Percentiles rank a stretch among this genome's conserved stretches.
Conservation (phyloP, 2,113 vertebrate species). For the Takifugu bimaculatus region DNA sequence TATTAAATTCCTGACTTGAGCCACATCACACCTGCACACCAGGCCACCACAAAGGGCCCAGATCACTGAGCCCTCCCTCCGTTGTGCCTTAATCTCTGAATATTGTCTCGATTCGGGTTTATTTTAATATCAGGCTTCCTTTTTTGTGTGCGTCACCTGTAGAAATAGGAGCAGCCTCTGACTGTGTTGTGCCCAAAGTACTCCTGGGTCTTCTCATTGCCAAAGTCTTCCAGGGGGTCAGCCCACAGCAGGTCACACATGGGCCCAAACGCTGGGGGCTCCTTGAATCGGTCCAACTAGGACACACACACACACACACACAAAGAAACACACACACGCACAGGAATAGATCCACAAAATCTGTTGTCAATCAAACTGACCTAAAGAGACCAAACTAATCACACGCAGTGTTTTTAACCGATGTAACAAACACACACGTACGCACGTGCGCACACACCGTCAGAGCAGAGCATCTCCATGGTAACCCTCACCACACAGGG, state of each 20-base stretch:
- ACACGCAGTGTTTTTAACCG: too few relatives aligned
- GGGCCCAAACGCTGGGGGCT: constrained; percentile 81
- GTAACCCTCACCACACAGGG: constrained; percentile 65
- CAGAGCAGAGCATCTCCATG: constrained; percentile 62
- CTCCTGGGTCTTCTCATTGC: constrained; percentile 82
- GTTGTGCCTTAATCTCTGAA: constrained; percentile 11
- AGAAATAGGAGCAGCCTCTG: constrained; percentile 83
- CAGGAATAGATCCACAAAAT: constrained; percentile 15
- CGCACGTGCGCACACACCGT: constrained; percentile 42
- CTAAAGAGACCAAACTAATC: background rate
- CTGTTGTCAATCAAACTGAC: background rate
- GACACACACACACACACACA: constrained; percentile 20
- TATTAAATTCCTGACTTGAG: constrained; percentile 35
- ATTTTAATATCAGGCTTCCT: constrained; percentile 2
- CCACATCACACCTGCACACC: background rate
- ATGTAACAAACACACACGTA: too few relatives aligned
- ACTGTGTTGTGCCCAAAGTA: constrained; percentile 82
- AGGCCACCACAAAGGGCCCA: background rate
- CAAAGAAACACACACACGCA: constrained; percentile 13
- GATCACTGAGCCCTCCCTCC: constrained; percentile 20
- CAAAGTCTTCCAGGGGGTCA: constrained; percentile 82
- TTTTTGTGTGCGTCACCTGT: constrained; percentile 68
- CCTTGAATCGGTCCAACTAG: constrained; percentile 81
- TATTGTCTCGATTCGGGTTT: constrained; percentile 12
- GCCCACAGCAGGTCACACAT: constrained; percentile 83